These are phyloP conservation scores for Crypturellus undulatus DNA, from an alignment of 2,113 vertebrate species.

Conservation along the genomic window DNA sequence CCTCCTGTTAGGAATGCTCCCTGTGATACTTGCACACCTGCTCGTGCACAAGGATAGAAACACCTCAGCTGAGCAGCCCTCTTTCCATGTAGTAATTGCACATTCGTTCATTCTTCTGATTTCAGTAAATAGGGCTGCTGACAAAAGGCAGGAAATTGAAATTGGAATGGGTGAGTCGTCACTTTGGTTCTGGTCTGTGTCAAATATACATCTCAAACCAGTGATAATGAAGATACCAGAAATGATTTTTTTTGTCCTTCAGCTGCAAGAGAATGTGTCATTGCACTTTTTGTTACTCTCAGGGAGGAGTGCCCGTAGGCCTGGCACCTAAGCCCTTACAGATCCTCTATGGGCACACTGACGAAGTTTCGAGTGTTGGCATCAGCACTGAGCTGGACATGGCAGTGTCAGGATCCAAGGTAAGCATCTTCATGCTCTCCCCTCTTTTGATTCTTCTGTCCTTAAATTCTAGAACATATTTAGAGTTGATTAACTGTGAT, in stretches of 20 bases:
- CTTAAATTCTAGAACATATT: background rate
- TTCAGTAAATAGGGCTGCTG: background rate
- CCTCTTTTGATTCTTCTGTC: background rate
- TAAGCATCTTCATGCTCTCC: conserved; percentile 65
- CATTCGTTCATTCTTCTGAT: background rate
- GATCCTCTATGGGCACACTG: conserved; percentile 93
- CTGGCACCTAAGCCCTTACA: conserved; percentile 91
- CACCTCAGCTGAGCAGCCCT: background rate
- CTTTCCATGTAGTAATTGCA: background rate
- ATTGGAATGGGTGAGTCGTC: background rate
- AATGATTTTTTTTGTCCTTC: conserved; percentile 51
- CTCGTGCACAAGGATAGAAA: background rate
- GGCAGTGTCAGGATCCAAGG: conserved; percentile 93
- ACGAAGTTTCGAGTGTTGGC: conserved; percentile 89
- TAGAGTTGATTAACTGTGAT: background rate
- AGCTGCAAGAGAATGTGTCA: conserved; percentile 57
- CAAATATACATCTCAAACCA: background rate
- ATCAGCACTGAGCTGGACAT: conserved; percentile 97
- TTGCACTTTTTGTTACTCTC: conserved; percentile 69
- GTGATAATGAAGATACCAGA: conserved; percentile 12
- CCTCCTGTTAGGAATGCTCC: background rate
- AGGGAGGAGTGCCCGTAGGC: conserved; percentile 90
- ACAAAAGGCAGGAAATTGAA: background rate
- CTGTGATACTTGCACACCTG: background rate
- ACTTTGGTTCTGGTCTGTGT: conserved; percentile 5